A percentile compares a stretch with the other conserved stretches of the same genome.
Conservation (phyloP, 2,888 invertebrate species). For the Mycalesis mineus region DNA sequence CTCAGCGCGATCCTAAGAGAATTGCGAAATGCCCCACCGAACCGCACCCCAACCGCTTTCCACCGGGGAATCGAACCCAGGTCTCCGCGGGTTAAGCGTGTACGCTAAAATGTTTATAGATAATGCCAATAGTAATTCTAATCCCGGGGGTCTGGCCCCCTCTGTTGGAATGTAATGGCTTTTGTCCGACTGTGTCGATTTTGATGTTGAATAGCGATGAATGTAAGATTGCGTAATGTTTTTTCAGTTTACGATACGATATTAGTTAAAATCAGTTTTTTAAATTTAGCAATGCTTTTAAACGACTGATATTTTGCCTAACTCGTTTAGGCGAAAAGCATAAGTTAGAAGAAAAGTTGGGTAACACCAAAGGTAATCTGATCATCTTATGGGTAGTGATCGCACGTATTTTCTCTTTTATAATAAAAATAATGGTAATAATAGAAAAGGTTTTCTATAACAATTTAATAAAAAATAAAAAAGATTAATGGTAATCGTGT, state of each 20-base stretch:
- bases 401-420: too few species aligned
- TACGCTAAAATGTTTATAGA: slow-evolving; percentile 77
- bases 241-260: not conserved
- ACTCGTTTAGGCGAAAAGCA: too few species aligned
- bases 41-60: slow-evolving; percentile 62
- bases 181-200: slow-evolving; percentile 55
- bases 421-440: too few species aligned
- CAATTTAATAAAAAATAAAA: too few species aligned
- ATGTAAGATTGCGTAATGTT: slow-evolving; percentile 14
- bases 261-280: not conserved
- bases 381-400: too few species aligned
- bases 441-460: too few species aligned
- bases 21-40: slow-evolving; percentile 57
- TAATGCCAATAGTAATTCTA: slow-evolving; percentile 71
- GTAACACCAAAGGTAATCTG: too few species aligned
- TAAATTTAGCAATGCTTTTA: too few species aligned
- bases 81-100: slow-evolving; percentile 75
- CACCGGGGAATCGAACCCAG: slow-evolving; percentile 62
- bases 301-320: too few species aligned
- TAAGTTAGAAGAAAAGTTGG: too few species aligned
- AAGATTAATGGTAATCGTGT: too few species aligned
- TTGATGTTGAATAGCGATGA: slow-evolving; percentile 23
- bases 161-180: slow-evolving; percentile 67
- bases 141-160: slow-evolving; percentile 47
- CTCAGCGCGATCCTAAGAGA: slow-evolving; percentile 50